phyloP scores from a whole-genome alignment of 2,797 vertebrate genomes.

The Fundulus diaphanus region DNA sequence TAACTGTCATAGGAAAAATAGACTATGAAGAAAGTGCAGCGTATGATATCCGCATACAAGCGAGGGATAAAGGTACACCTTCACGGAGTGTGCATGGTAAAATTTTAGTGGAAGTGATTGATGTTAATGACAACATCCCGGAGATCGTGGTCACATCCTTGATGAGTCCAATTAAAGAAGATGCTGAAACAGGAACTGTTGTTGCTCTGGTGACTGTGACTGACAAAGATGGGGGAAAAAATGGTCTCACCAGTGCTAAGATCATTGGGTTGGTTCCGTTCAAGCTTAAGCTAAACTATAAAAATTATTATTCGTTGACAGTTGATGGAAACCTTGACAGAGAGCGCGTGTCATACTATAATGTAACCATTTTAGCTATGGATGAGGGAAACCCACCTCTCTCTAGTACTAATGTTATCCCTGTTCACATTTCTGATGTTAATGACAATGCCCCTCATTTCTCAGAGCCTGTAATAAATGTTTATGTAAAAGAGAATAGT shows the following conservation, averaged over 20 bases:
- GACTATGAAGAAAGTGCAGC: constrained; percentile 79
- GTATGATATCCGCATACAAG: constrained; percentile 80
- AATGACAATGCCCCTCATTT: constrained; percentile 81
- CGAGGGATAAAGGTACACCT: constrained; percentile 76
- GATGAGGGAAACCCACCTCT: constrained; percentile 73
- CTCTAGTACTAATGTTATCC: constrained; percentile 57
- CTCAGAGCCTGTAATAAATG: constrained; percentile 57
- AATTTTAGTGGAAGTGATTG: constrained; percentile 73
- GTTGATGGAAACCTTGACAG: constrained; percentile 71
- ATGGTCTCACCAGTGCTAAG: constrained; percentile 63
- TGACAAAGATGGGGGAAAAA: constrained; percentile 75
- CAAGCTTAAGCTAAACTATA: constrained; percentile 69
- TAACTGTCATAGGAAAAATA: constrained; percentile 67
- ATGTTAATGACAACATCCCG: constrained; percentile 74
- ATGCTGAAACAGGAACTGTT: constrained; percentile 67
- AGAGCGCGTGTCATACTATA: constrained; percentile 62
- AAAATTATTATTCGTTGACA: constrained; percentile 74
- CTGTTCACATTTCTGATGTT: constrained; percentile 74
- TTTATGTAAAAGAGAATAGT: constrained; percentile 80
- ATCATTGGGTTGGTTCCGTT: constrained; percentile 59
- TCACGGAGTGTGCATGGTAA: constrained; percentile 78
- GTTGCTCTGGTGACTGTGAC: constrained; percentile 73
- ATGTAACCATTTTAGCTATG: constrained; percentile 62
- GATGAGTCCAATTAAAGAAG: constrained; percentile 70
- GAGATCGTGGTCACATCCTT: constrained; percentile 72